Base-by-base conservation (phyloP, 2,888 invertebrate genomes). In the Phalera bucephala region DNA sequence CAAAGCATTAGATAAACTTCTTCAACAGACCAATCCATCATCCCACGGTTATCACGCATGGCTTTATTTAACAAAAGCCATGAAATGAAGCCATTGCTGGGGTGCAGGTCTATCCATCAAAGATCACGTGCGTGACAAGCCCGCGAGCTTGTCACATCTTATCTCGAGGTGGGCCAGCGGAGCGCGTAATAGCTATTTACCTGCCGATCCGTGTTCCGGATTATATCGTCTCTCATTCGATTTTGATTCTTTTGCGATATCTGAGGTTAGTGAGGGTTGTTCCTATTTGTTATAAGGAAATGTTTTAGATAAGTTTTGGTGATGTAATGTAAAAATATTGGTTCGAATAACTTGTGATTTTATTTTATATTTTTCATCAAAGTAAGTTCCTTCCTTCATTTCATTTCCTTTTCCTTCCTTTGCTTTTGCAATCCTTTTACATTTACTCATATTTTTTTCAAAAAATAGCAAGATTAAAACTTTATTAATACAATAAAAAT, bases 181-280 rank as follows among this genome's bases (percentile, higher is more conserved):
- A 85, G 84, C 88, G 85, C 38, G 72, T 88, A 86, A 89, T 89
- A 86, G 87, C 84, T 87, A 87, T 81, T 87, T 87, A 88, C 88
- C 87, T 87, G 75, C 63, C 62, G 57, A 64, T 64, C 66, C 69
- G 57, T 71, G 68, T 72, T 67, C 71, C 49, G 74, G 80, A 86
- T 87, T 80, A 85, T 85, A 76, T 70, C 61, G 52, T 66, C 64
- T 64, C 49, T 56, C 64, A 59, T 70, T 69, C 64, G 72, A 72
- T 75, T 76, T 76, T 77, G 79, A 79, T 83, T 79, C 77, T 77
- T 78, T 72, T 54, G 52, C 57, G 67, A 72, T 75, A 68, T 64
- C 61, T 55, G 52, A 69, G 75, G 78, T 80, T 78, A 75, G 64
- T 61, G 56, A 58, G 74, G 78, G 69, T 60, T 59, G 57, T 49